Conservation (phyloP, 2,888 invertebrate species). For the Ochlodes sylvanus region DNA sequence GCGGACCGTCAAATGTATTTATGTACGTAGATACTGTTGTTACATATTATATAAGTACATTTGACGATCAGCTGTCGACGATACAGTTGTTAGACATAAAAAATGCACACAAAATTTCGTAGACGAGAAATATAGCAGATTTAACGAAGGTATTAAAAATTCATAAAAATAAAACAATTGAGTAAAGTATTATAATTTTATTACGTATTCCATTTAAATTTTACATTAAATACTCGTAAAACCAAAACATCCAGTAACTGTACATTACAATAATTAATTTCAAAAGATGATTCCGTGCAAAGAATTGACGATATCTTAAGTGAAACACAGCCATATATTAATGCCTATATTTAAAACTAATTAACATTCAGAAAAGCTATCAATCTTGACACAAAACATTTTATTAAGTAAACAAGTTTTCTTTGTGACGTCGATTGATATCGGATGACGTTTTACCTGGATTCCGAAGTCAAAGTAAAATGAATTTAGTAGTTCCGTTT, state of each 20-base stretch:
- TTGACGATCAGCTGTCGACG: too few species aligned
- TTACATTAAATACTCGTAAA: conserved; percentile 70
- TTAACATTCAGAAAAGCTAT: conserved; percentile 55
- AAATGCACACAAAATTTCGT: too few species aligned
- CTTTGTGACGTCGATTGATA: not conserved
- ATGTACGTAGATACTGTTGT: too few species aligned
- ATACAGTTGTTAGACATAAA: too few species aligned
- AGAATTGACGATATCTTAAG: conserved; percentile 83
- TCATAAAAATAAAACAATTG: not conserved
- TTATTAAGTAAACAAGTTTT: conserved; percentile 11
- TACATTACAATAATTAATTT: conserved; percentile 62
- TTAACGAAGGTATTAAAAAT: not conserved
- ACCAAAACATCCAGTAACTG: conserved; percentile 69
- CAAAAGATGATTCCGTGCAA: conserved; percentile 80
- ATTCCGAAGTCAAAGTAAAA: conserved; percentile 26
- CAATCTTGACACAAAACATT: conserved; percentile 34
- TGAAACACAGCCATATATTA: conserved; percentile 84
- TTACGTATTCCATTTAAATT: conserved; percentile 77
- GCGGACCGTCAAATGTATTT: too few species aligned
- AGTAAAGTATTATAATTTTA: conserved; percentile 67
- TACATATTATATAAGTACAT: too few species aligned
- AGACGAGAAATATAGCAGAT: too few species aligned
- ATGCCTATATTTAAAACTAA: conserved; percentile 65
- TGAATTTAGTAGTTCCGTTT: conserved; percentile 11
- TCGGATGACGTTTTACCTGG: conserved; percentile 19